Percentiles rank a stretch among this genome's conserved stretches.
Evolutionary conservation across 2,888 invertebrate genomes (phyloP).

Genomic region (Drosophila aldrichi): DNA sequence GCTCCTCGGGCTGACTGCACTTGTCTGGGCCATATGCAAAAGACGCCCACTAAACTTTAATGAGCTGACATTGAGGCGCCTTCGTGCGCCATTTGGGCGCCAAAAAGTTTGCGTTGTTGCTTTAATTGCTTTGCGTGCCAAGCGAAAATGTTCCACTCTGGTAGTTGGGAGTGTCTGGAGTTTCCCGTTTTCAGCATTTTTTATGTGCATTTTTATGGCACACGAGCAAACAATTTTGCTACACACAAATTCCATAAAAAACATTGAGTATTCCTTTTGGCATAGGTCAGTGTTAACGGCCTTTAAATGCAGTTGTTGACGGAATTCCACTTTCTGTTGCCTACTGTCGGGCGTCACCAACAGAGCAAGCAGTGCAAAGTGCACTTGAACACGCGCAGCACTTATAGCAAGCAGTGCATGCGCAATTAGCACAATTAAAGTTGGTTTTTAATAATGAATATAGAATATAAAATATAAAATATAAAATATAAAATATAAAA

Average conservation of each 20-base stretch:
- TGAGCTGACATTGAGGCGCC: constrained; percentile 78
- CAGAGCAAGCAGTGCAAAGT: constrained; percentile 33
- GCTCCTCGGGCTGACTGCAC: constrained; percentile 25
- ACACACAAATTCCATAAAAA: constrained; percentile 35
- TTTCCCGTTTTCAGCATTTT: constrained; percentile 27
- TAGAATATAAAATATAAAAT: too few species aligned
- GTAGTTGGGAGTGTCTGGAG: constrained; percentile 4
- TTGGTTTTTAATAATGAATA: neutral
- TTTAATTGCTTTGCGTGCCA: constrained; percentile 70
- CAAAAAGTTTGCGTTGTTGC: constrained; percentile 61
- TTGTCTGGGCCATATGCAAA: constrained; percentile 59
- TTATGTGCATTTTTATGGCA: constrained; percentile 68
- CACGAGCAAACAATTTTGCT: constrained; percentile 49
- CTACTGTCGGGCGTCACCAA: constrained; percentile 21
- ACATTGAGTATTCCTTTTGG: constrained; percentile 36
- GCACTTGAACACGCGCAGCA: constrained; percentile 51
- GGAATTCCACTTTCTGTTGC: constrained; percentile 31
- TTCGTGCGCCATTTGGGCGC: constrained; percentile 75
- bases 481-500: too few species aligned
- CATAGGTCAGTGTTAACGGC: constrained; percentile 59
- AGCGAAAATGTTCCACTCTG: constrained; percentile 40
- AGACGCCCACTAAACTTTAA: constrained; percentile 73
- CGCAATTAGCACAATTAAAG: constrained; percentile 28
- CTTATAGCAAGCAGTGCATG: constrained; percentile 29
- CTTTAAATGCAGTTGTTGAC: constrained; percentile 25